Evolutionary conservation across 2,113 vertebrate species (phyloP), one percentile per base, ranked within the genome.

Genomic region (Morone saxatilis): DNA sequence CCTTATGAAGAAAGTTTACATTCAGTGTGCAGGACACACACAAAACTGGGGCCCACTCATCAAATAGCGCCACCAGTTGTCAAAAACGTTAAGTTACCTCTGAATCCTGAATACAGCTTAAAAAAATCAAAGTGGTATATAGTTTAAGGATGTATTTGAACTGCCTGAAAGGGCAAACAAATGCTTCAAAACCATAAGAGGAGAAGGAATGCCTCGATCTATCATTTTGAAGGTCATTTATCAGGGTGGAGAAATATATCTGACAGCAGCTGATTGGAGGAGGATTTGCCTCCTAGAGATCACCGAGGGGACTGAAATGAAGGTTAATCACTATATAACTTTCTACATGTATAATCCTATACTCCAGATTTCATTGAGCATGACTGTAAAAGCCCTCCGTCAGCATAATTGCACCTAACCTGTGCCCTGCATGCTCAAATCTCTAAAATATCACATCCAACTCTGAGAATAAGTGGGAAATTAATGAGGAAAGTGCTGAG

Each of bases 291-390:
- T 91, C 71, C 66, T 22, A 67, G 86, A 90, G 88, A 83, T 86
- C 78, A 62, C 67, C 3, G 40, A 78, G 81, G 81, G 87, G 76
- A 87, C 85, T 75, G 81, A 83, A 91, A 85, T 74, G 86, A 92
- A 94, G 91, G 94, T 95, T 94, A 94, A 95, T 93, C 89, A 91
- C 88, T 88, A 81, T 92, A 84, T 84, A 93, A 92, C 92, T 92
- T 93, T 80, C 86, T 84, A 72, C 84, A 87, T 68, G 85, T 85
- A 88, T 94, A 92, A 94, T 88, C 86, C 88, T 86, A 73, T 51
- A 89, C 94, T 93, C 88, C 84, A 94, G 51, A 86, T 85, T 84
- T 92, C 87, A 85, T 83, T 79, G 90, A 91, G 83, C 80, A 79
- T 62, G 61, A 77, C 85, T 81, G 71, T 76, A 88, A 91, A 93